Percentiles rank a stretch among this genome's conserved stretches.
These are phyloP conservation scores for Bombus confusus DNA, from an alignment of 1,140 invertebrate species.

Conservation along the genomic window DNA sequence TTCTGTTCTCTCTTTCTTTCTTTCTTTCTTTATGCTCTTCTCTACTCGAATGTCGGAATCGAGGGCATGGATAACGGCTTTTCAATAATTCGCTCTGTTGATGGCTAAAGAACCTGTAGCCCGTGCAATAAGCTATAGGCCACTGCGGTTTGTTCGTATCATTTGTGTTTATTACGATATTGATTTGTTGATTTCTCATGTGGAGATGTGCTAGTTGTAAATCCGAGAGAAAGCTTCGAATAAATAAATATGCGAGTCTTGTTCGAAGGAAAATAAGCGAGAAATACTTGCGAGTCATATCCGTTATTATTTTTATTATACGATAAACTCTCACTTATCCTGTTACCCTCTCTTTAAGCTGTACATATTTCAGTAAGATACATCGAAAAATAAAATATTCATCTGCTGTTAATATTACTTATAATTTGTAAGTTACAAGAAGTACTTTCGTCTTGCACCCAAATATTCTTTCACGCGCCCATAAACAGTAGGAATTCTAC, in stretches of 20 bases:
- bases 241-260: neutral
- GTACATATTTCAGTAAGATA: too few species aligned
- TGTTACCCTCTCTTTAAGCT: too few species aligned
- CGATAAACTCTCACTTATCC: neutral
- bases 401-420: too few species aligned
- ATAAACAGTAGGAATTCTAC: neutral
- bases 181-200: neutral
- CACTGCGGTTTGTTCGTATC: neutral
- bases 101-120: neutral
- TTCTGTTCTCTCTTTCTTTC: neutral
- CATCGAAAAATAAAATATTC: too few species aligned
- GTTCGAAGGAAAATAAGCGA: neutral
- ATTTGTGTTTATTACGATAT: neutral
- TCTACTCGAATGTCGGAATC: slow-evolving; percentile 17
- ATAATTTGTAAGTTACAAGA: too few species aligned
- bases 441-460: too few species aligned
- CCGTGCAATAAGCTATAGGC: neutral
- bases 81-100: slow-evolving; percentile 43
- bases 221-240: neutral
- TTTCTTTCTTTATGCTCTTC: neutral
- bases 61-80: slow-evolving; percentile 28
- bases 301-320: neutral
- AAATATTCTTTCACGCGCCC: neutral
- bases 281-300: neutral
- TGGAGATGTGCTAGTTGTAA: neutral